Conservation (phyloP, 1,140 invertebrate species). For the Tetragonula clypearis region DNA sequence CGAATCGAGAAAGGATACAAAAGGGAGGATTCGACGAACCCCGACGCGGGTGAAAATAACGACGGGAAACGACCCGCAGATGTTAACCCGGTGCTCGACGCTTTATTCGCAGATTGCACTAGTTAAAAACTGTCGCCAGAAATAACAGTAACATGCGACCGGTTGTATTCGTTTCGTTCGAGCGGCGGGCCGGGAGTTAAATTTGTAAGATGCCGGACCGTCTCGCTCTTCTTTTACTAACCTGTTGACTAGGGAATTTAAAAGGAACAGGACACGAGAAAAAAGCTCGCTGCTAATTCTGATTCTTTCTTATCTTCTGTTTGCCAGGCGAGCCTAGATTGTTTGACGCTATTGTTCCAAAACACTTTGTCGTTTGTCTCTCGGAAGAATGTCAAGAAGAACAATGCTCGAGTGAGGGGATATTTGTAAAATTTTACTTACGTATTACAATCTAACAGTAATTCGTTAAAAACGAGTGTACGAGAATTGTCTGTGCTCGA, state of each 20-base stretch:
- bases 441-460: too few relatives aligned
- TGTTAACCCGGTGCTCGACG: conserved; percentile 49
- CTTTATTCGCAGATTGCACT: conserved; percentile 53
- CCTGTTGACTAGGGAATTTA: conserved; percentile 42
- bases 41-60: conserved; percentile 56
- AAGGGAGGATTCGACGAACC: conserved; percentile 56
- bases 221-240: conserved; percentile 43
- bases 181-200: conserved; percentile 33
- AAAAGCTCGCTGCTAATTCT: neutral
- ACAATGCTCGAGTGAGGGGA: too few relatives aligned
- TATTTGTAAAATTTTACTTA: too few relatives aligned
- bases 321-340: too few relatives aligned
- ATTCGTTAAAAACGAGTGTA: too few relatives aligned
- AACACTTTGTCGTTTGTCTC: too few relatives aligned
- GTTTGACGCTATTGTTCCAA: too few relatives aligned
- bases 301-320: neutral
- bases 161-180: conserved; percentile 53
- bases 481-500: too few relatives aligned
- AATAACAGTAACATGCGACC: conserved; percentile 45
- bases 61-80: conserved; percentile 61
- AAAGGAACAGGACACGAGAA: neutral
- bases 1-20: conserved; percentile 38
- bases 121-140: conserved; percentile 63
- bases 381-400: too few relatives aligned
- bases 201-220: conserved; percentile 32